phyloP scores from a whole-genome alignment of 1,140 invertebrate genomes.

The Cotesia glomerata region DNA sequence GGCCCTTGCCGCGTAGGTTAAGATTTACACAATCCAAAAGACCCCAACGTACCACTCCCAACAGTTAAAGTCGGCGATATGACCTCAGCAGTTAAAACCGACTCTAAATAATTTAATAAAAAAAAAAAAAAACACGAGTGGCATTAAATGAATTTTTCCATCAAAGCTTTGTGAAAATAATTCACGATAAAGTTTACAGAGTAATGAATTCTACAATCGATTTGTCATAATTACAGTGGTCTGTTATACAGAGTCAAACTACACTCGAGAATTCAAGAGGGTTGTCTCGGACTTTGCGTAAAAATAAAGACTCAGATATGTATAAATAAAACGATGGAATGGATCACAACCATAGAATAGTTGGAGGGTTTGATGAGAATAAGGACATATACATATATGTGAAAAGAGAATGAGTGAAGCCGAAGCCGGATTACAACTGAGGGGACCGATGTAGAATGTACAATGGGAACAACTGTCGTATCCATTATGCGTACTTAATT shows the following conservation, averaged over 20 bases:
- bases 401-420: conserved; percentile 8
- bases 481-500: conserved; percentile 62
- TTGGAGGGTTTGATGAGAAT: background rate
- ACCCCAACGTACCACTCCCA: too few relatives aligned
- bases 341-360: too few relatives aligned
- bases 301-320: conserved; percentile 13
- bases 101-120: too few relatives aligned
- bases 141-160: too few relatives aligned
- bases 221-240: background rate
- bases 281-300: conserved; percentile 2
- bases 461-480: conserved; percentile 57
- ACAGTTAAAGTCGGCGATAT: too few relatives aligned
- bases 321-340: background rate
- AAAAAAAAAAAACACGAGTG: too few relatives aligned
- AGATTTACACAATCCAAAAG: too few relatives aligned
- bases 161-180: background rate
- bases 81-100: too few relatives aligned
- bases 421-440: background rate
- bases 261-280: conserved; percentile 2
- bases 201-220: background rate
- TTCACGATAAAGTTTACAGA: background rate
- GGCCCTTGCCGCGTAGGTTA: too few relatives aligned
- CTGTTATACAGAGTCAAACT: background rate
- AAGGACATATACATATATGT: background rate
- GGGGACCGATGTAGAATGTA: conserved; percentile 1